Percentiles rank a stretch among this genome's conserved stretches.
These are phyloP conservation scores for Stenopsyche tienmushanensis DNA, from an alignment of 1,140 invertebrate genomes.

Conservation along the genomic window DNA sequence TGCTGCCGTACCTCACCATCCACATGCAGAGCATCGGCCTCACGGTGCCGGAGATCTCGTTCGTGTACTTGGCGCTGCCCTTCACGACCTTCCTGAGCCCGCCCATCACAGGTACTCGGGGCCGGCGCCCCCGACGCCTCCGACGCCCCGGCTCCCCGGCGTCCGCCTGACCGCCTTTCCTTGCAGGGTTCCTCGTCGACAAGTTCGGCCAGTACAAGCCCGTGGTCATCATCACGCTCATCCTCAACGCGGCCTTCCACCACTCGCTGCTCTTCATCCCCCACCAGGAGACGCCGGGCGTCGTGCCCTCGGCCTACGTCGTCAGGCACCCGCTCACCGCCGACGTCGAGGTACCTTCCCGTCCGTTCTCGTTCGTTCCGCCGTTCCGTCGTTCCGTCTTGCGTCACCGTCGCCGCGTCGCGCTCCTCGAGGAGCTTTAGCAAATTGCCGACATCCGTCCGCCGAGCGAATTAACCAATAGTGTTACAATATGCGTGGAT, in stretches of 20 bases:
- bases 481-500: slow-evolving; percentile 50
- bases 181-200: slow-evolving; percentile 70
- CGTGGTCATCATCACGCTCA: slow-evolving; percentile 71
- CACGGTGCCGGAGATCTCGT: slow-evolving; percentile 78
- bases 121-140: not conserved
- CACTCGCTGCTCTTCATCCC: slow-evolving; percentile 71
- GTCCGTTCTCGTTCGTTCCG: not conserved
- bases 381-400: not conserved
- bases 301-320: slow-evolving; percentile 69
- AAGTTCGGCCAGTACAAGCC: slow-evolving; percentile 80
- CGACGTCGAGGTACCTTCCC: slow-evolving; percentile 67
- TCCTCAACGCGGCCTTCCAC: slow-evolving; percentile 71
- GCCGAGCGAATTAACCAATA: slow-evolving; percentile 51
- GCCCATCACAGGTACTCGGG: slow-evolving; percentile 69
- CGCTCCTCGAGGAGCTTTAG: slow-evolving; percentile 55
- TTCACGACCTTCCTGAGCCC: slow-evolving; percentile 79
- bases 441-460: slow-evolving; percentile 56
- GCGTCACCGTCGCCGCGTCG: slow-evolving; percentile 42
- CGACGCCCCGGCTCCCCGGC: too few relatives aligned
- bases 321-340: slow-evolving; percentile 67
- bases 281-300: slow-evolving; percentile 70
- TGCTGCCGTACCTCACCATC: slow-evolving; percentile 80
- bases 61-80: slow-evolving; percentile 80
- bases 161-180: not conserved
- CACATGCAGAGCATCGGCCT: slow-evolving; percentile 87